Conservation (phyloP, 2,888 invertebrate species). For the Crioceris asparagi region DNA sequence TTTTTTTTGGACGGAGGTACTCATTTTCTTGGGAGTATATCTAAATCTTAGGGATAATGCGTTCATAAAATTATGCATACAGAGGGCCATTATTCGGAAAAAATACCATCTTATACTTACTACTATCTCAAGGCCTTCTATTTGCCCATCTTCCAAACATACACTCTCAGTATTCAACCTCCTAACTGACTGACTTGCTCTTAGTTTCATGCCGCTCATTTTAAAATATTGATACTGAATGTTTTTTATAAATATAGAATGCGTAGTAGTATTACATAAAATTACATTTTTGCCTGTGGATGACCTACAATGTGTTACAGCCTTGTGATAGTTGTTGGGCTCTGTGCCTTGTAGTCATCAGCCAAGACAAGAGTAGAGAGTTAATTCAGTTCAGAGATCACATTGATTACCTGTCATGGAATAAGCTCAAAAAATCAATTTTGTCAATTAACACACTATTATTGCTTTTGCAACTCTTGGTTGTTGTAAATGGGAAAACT, state of each 20-base stretch:
- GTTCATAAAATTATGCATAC: too few species aligned
- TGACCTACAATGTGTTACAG: slow-evolving; percentile 21
- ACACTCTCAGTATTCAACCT: slow-evolving; percentile 1
- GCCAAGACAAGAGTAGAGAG: slow-evolving; percentile 9
- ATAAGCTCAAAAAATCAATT: too few species aligned
- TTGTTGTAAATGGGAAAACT: too few species aligned
- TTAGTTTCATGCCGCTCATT: slow-evolving; percentile 33
- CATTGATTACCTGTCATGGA: background rate
- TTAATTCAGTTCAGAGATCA: background rate
- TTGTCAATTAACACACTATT: too few species aligned
- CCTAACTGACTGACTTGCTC: slow-evolving; percentile 26
- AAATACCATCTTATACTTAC: too few species aligned
- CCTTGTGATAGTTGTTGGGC: slow-evolving; percentile 37
- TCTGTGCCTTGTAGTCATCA: slow-evolving; percentile 21
- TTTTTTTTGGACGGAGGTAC: too few species aligned
- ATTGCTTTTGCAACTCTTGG: too few species aligned
- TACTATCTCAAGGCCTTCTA: too few species aligned
- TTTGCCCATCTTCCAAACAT: too few species aligned
- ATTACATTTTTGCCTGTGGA: slow-evolving; percentile 24
- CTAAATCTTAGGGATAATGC: too few species aligned
- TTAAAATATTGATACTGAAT: slow-evolving; percentile 32
- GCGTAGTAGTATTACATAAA: slow-evolving; percentile 28
- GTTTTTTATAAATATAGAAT: slow-evolving; percentile 29
- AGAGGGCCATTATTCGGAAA: too few species aligned
- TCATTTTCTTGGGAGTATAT: too few species aligned